phyloP scores from a whole-genome alignment of 2,113 vertebrate genomes.

The Tetrao urogallus region DNA sequence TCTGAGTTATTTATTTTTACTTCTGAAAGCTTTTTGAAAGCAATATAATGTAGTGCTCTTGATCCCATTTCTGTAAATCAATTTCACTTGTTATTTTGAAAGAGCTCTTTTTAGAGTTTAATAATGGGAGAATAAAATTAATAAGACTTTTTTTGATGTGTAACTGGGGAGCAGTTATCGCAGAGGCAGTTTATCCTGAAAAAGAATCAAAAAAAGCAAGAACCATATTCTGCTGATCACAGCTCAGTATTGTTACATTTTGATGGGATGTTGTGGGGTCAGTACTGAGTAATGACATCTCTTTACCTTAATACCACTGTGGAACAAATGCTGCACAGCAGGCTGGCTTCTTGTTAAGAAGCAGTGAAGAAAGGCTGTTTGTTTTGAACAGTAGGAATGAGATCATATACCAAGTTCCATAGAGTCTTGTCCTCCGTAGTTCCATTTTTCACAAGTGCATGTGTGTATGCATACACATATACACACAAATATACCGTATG shows the following conservation, averaged over 20 bases:
- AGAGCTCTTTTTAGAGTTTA: neutral
- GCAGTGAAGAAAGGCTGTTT: conserved; percentile 58
- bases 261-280: conserved; percentile 26
- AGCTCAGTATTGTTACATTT: conserved; percentile 32
- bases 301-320: conserved; percentile 37
- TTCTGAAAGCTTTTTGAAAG: conserved; percentile 45
- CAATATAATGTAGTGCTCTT: conserved; percentile 17
- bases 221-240: neutral
- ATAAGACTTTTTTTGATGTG: neutral
- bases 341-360: conserved; percentile 44
- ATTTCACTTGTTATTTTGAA: conserved; percentile 7
- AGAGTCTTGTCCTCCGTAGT: conserved; percentile 22
- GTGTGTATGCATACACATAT: neutral
- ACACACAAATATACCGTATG: neutral
- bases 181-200: neutral
- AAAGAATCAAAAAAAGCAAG: neutral
- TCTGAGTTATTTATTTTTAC: conserved; percentile 73
- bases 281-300: conserved; percentile 29
- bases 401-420: conserved; percentile 30
- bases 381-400: conserved; percentile 66
- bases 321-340: conserved; percentile 40
- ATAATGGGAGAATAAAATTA: neutral
- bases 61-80: neutral
- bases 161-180: neutral
- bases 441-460: conserved; percentile 40